Conservation (phyloP, 1,140 invertebrate genomes). For the Babylonia areolata region DNA sequence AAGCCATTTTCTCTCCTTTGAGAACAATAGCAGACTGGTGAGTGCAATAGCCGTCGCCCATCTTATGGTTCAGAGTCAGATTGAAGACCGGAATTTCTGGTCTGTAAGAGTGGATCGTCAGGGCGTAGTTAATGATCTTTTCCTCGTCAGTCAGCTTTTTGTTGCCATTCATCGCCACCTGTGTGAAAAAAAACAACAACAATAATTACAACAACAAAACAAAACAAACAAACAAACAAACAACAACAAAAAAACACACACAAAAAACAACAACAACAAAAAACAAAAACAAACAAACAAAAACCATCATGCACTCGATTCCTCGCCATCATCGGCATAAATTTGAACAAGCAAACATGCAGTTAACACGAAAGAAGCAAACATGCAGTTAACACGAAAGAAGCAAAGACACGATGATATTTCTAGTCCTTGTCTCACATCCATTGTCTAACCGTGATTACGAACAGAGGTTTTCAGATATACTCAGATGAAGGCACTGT, state of each 20-base stretch:
- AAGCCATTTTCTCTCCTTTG: slow-evolving; percentile 22
- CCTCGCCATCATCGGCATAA: no score
- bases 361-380: no score
- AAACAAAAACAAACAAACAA: no score
- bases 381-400: no score
- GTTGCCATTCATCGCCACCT: slow-evolving; percentile 41
- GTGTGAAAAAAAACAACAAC: not conserved
- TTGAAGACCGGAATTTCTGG: slow-evolving; percentile 32
- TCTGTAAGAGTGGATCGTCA: slow-evolving; percentile 39
- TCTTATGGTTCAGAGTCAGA: slow-evolving; percentile 34
- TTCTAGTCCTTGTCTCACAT: no score
- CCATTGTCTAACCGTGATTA: no score
- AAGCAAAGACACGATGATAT: no score
- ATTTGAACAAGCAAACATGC: no score
- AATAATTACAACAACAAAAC: not conserved
- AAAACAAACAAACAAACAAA: slow-evolving; percentile 7
- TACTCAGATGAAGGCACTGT: no score
- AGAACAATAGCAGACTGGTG: not conserved
- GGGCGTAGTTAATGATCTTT: slow-evolving; percentile 13
- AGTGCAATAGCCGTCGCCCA: slow-evolving; percentile 4
- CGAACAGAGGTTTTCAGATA: no score
- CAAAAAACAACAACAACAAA: no score
- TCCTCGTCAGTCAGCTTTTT: slow-evolving; percentile 6
- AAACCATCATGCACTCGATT: no score
- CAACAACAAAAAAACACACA: not conserved